Base-by-base conservation (phyloP, 1,140 invertebrate species). In the Drosophila littoralis region DNA sequence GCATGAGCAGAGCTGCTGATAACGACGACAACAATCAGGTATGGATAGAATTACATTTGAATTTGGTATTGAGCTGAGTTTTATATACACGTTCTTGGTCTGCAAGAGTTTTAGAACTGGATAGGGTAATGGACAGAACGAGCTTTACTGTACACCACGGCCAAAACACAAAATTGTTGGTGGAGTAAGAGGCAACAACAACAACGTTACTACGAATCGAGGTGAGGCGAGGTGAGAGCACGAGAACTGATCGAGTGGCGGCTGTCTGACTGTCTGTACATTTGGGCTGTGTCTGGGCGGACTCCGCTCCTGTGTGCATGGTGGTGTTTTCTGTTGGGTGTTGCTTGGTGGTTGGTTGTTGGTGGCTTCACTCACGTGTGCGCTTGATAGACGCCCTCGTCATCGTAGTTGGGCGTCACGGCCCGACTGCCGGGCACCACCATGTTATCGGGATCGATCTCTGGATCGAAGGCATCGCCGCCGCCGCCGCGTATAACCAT, bases 391-490 rank as follows among this genome's bases (percentile, higher is more conserved):
- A 86, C 84, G 48, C 84, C 83, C 54, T 86, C 79, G 59, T 90
- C 75, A 43, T 90, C 75, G 59, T 90, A 88, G 70, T 84, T 91
- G 40, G 90, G 90, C 48, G 90, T 90, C 32, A 79, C 80, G 40
- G 88, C 85, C 46, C 90, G 90, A 80, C 90, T 91, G 76, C 90
- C 90, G 50, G 83, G 83, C 67, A 91, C 77, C 51, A 91, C 90
- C 86, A 91, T 91, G 55, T 91, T 91, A 75, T 91, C 91, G 52
- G 90, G 88, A 79, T 92, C 91, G 57, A 91, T 57, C 43, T 91
- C 91, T 55, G 79, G 72, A 75, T 92, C 82, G 58, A 70, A 90
- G 64, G 82, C 88, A 57, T 85, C 80, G 43, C 72, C 83, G 71
- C 82, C 83, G 75, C 82, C 74, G 63, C 84, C 91, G 28, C 90